Conservation (phyloP, 2,888 invertebrate genomes). For the Conistra vaccinii region DNA sequence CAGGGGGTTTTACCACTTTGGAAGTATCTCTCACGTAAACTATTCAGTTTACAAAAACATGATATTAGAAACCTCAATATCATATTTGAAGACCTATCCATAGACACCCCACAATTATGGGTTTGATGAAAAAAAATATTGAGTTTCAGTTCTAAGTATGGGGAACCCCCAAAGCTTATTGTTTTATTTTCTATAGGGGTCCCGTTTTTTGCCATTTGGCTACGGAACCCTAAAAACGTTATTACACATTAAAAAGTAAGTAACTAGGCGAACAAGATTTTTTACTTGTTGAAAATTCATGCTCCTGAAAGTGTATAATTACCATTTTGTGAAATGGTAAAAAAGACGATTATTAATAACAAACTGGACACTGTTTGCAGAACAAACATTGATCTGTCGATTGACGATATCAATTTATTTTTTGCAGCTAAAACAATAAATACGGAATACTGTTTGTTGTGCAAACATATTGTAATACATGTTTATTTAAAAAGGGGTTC, state of each 20-base stretch:
- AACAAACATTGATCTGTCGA: constrained; percentile 19
- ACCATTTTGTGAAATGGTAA: background rate
- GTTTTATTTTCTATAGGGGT: too few relatives aligned
- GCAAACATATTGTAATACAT: constrained; percentile 10
- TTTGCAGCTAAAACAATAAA: constrained; percentile 17
- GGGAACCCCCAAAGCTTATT: too few relatives aligned
- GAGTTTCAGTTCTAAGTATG: too few relatives aligned
- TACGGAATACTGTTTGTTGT: background rate
- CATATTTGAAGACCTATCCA: too few relatives aligned
- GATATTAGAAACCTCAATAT: too few relatives aligned
- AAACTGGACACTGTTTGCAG: constrained; percentile 15
- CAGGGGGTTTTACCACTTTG: too few relatives aligned
- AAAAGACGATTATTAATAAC: constrained; percentile 19
- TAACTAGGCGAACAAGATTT: background rate
- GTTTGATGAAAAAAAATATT: too few relatives aligned
- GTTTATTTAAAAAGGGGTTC: constrained; percentile 14
- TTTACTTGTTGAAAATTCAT: too few relatives aligned
- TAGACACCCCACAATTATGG: too few relatives aligned
- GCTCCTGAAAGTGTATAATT: background rate
- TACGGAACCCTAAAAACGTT: background rate
- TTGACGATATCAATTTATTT: constrained; percentile 27
- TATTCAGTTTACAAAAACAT: too few relatives aligned
- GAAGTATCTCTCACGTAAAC: too few relatives aligned
- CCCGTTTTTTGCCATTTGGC: too few relatives aligned
- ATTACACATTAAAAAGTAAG: background rate